Evolutionary conservation across 1,140 invertebrate species (phyloP).

Genomic region (Drosophila azteca): DNA sequence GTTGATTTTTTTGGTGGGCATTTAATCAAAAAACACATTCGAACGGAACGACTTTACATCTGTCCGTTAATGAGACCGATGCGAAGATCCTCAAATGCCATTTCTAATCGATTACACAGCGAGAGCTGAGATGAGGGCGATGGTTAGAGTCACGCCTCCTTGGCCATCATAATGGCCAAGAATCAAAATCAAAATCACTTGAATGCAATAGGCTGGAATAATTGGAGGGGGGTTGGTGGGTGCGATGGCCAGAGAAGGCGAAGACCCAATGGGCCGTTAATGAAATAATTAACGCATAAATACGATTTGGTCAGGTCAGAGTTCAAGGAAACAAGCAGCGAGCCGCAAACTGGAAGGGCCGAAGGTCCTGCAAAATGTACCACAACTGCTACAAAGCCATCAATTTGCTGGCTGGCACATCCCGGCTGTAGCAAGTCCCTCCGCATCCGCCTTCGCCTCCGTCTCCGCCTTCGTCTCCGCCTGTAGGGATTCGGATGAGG

Average conservation of each 20-base stretch:
- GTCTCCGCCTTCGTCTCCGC: too few species aligned
- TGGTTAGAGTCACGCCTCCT: constrained; percentile 23
- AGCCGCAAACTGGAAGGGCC: constrained; percentile 16
- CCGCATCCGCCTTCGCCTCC: too few species aligned
- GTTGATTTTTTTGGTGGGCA: too few species aligned
- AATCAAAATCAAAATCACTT: constrained; percentile 60
- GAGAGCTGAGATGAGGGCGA: constrained; percentile 1
- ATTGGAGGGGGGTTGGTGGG: constrained; percentile 40
- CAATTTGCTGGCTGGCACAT: constrained; percentile 51
- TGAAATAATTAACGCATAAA: constrained; percentile 79
- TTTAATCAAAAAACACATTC: too few species aligned
- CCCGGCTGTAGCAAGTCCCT: too few species aligned
- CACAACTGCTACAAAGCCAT: constrained; percentile 67
- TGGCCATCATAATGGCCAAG: constrained; percentile 49
- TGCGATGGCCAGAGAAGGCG: constrained; percentile 21
- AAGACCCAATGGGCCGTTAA: constrained; percentile 66
- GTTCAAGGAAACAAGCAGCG: constrained; percentile 46
- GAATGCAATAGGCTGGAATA: constrained; percentile 77
- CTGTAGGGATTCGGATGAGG: constrained; percentile 16
- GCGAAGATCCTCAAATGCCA: constrained; percentile 24
- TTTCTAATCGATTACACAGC: constrained; percentile 63
- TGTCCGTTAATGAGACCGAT: constrained; percentile 42
- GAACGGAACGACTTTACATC: too few species aligned
- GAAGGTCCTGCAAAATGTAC: constrained; percentile 44
- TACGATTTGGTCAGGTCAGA: constrained; percentile 33